These are phyloP conservation scores for Anguilla japonica DNA, from an alignment of 2,113 vertebrate genomes.

Conservation along the genomic window DNA sequence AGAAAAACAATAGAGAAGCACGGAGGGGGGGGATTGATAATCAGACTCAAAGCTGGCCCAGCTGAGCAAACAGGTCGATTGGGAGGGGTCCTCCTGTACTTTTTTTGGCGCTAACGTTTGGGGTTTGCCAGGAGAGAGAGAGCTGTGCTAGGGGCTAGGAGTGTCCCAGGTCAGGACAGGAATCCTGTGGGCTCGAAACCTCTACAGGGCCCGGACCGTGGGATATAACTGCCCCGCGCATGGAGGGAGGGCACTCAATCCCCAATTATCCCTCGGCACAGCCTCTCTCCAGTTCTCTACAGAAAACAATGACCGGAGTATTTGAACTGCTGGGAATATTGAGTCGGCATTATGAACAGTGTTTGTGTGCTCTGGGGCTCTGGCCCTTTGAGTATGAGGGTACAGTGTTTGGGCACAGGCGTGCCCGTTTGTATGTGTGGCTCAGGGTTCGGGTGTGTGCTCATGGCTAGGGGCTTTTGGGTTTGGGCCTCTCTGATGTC, in stretches of 20 bases:
- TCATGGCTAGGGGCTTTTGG: not conserved
- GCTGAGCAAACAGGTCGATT: slow-evolving; percentile 68
- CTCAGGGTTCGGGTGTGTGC: not conserved
- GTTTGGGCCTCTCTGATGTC: not conserved
- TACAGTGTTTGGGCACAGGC: not conserved
- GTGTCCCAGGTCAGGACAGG: slow-evolving; percentile 51
- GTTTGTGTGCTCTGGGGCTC: not conserved
- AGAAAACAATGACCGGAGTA: not conserved
- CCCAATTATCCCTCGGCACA: not conserved
- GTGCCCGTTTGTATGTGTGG: not conserved
- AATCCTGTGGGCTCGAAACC: slow-evolving; percentile 57
- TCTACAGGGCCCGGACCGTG: slow-evolving; percentile 54
- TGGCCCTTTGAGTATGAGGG: not conserved
- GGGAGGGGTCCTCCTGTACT: slow-evolving; percentile 60
- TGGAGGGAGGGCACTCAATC: not conserved
- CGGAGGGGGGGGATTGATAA: slow-evolving; percentile 45
- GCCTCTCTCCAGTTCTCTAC: not conserved
- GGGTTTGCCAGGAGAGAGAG: slow-evolving; percentile 40
- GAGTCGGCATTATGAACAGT: not conserved
- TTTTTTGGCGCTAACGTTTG: slow-evolving; percentile 61
- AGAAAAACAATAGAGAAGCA: slow-evolving; percentile 64
- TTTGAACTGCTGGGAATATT: not conserved
- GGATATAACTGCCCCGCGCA: slow-evolving; percentile 44
- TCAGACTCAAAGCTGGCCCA: slow-evolving; percentile 61
- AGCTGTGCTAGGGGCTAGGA: slow-evolving; percentile 35